These are phyloP conservation scores for Corythaeola cristata DNA, from an alignment of 2,113 vertebrate genomes.

Conservation along the genomic window DNA sequence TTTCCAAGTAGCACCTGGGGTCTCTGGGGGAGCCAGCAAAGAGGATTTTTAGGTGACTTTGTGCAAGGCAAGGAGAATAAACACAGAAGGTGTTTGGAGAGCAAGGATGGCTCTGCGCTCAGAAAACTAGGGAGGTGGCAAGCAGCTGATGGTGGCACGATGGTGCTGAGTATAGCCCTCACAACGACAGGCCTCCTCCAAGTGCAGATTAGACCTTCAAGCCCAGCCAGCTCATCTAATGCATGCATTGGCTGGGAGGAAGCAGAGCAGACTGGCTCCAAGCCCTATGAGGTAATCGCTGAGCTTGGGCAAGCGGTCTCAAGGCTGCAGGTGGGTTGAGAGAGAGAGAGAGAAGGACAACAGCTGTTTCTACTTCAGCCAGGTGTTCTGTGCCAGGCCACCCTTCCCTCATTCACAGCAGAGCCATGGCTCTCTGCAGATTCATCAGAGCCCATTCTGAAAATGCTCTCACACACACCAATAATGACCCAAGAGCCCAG, in stretches of 20 bases:
- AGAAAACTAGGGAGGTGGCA: not conserved
- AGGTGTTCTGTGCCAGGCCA: not conserved
- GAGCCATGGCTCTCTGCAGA: not conserved
- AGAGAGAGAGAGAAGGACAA: not conserved
- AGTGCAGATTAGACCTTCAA: not conserved
- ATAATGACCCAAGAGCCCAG: not conserved
- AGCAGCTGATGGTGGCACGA: rapidly evolving
- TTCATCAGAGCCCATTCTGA: slow-evolving; percentile 18
- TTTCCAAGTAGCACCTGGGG: slow-evolving; percentile 25
- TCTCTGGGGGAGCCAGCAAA: not conserved
- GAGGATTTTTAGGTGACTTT: not conserved
- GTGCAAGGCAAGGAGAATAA: not conserved
- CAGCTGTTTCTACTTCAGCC: slow-evolving; percentile 46
- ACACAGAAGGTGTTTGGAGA: not conserved
- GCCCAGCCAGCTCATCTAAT: not conserved
- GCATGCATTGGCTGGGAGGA: not conserved
- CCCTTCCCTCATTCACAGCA: not conserved
- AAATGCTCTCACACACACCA: not conserved
- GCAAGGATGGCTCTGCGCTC: not conserved
- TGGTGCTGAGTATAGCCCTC: not conserved
- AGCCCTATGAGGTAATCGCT: not conserved
- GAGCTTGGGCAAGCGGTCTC: not conserved
- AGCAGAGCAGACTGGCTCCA: not conserved
- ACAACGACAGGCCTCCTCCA: not conserved
- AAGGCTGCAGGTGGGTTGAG: slow-evolving; percentile 1